Conservation (phyloP, 2,888 invertebrate species). For the Patella caerulea region DNA sequence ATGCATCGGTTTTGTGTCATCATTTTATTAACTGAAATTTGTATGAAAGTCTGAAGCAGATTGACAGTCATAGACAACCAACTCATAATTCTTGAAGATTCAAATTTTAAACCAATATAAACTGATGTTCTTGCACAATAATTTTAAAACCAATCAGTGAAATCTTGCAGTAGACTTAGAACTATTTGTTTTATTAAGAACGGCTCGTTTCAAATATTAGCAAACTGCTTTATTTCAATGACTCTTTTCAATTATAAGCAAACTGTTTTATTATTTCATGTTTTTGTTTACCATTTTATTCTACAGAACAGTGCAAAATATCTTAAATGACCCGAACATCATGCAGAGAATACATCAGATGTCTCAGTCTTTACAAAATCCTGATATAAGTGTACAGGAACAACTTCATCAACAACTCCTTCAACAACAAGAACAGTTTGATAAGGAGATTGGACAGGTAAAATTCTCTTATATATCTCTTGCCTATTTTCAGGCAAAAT, state of each 20-base stretch:
- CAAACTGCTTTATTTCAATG: too few relatives aligned
- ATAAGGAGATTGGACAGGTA: slow-evolving; percentile 55
- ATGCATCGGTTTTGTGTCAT: not conserved
- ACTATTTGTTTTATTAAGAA: too few relatives aligned
- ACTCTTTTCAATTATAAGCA: too few relatives aligned
- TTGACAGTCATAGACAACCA: too few relatives aligned
- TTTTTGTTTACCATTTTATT: slow-evolving; percentile 18
- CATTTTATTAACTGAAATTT: not conserved
- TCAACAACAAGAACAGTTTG: slow-evolving; percentile 65
- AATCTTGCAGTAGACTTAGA: too few relatives aligned
- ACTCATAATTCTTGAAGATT: too few relatives aligned
- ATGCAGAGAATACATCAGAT: slow-evolving; percentile 86
- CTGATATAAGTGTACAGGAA: slow-evolving; percentile 56
- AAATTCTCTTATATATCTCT: too few relatives aligned
- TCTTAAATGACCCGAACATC: slow-evolving; percentile 89
- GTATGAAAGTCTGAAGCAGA: not conserved
- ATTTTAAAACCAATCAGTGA: too few relatives aligned
- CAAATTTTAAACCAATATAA: too few relatives aligned
- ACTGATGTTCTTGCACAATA: too few relatives aligned
- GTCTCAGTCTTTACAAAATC: slow-evolving; percentile 69
- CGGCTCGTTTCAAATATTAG: too few relatives aligned
- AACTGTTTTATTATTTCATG: not conserved
- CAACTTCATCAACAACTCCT: slow-evolving; percentile 67
- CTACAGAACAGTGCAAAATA: slow-evolving; percentile 62
- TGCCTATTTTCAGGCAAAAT: too few relatives aligned